Evolutionary conservation across 2,888 invertebrate genomes (phyloP).

Genomic region (Limenitis camilla): DNA sequence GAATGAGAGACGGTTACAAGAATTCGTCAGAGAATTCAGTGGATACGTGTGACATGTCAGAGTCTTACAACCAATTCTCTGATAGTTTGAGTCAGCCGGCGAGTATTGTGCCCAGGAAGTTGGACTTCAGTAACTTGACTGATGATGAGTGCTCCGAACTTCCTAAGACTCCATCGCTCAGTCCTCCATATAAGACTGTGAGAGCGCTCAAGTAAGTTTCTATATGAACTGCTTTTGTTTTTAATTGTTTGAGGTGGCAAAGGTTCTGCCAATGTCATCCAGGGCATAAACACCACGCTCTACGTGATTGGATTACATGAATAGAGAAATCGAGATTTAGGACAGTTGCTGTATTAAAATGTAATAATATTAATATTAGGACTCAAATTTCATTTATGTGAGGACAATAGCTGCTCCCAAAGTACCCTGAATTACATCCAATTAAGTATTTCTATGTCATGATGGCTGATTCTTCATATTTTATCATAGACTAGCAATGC

Average conservation of each 20-base stretch:
- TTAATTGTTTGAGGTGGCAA: no score
- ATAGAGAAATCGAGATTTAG: background rate
- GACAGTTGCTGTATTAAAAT: background rate
- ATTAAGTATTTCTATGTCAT: no score
- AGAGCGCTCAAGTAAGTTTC: conserved; percentile 68
- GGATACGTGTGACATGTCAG: conserved; percentile 78
- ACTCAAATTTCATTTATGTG: no score
- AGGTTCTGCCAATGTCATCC: conserved; percentile 23
- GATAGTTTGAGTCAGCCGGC: conserved; percentile 74
- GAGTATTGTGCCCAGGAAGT: conserved; percentile 74
- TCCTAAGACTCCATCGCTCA: conserved; percentile 50
- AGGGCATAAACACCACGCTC: conserved; percentile 39
- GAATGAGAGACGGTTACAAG: conserved; percentile 56
- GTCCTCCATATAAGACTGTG: conserved; percentile 76
- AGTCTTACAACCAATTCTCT: conserved; percentile 75
- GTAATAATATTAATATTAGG: background rate
- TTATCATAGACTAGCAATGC: no score
- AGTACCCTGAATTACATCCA: no score
- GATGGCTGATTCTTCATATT: no score
- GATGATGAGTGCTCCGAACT: conserved; percentile 61
- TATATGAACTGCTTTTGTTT: no score
- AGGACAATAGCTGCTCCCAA: no score
- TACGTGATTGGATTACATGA: background rate
- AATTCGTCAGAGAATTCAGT: conserved; percentile 73
- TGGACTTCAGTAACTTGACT: conserved; percentile 69